phyloP scores from a whole-genome alignment of 2,113 vertebrate species.

The Apaloderma vittatum region DNA sequence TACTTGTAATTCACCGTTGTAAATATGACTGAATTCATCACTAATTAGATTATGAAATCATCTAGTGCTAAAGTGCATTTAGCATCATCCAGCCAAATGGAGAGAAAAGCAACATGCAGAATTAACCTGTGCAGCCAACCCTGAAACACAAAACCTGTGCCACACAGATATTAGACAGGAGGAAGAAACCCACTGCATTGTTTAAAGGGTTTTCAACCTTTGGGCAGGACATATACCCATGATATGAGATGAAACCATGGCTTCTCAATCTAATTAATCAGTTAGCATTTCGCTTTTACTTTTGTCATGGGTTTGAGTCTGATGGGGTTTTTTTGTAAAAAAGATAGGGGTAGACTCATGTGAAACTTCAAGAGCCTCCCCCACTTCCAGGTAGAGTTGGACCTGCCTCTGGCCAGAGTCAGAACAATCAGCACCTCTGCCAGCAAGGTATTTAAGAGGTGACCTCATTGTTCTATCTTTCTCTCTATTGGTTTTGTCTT shows the following conservation, averaged over 20 bases:
- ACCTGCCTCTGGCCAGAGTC: too few species aligned
- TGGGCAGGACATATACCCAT: background rate
- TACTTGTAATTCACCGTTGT: background rate
- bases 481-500: too few species aligned
- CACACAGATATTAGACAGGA: background rate
- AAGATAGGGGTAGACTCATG: too few species aligned
- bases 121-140: background rate
- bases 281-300: background rate
- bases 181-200: background rate
- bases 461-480: too few species aligned
- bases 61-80: background rate
- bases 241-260: background rate
- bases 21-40: background rate
- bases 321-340: too few species aligned
- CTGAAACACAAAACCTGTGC: background rate
- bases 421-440: too few species aligned
- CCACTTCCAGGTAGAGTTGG: too few species aligned
- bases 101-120: background rate
- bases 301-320: background rate
- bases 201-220: background rate
- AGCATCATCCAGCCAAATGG: background rate
- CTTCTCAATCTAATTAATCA: background rate
- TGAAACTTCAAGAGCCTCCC: too few species aligned
- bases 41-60: background rate
- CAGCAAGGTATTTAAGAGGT: too few species aligned